Evolutionary conservation across 2,113 vertebrate species (phyloP).

Genomic region (Phalacrocorax carbo): DNA sequence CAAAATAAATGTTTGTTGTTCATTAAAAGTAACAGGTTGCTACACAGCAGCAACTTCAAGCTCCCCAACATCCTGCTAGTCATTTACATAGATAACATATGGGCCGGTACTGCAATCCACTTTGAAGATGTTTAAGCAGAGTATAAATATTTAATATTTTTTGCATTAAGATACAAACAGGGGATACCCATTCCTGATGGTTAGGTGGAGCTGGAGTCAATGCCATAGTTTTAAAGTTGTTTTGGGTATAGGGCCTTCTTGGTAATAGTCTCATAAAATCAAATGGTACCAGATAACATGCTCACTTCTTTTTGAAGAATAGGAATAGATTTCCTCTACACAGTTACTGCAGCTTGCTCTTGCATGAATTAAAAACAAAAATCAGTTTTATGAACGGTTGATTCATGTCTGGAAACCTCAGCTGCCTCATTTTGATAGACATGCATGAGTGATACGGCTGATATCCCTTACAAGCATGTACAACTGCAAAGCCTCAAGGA

Average conservation of each 20-base stretch:
- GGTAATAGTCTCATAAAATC: background rate
- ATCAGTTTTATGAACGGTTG: background rate
- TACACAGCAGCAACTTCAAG: background rate
- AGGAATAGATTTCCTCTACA: background rate
- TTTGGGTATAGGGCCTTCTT: background rate
- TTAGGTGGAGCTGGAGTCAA: background rate
- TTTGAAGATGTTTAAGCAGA: background rate
- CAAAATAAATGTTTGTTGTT: background rate
- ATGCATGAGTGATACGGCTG: conserved; percentile 9
- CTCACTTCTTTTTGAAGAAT: background rate
- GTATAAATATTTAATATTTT: background rate
- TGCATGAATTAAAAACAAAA: background rate
- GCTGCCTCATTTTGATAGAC: conserved; percentile 25
- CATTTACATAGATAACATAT: background rate
- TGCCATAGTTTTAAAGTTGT: background rate
- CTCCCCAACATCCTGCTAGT: background rate
- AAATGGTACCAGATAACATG: background rate
- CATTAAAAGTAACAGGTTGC: background rate
- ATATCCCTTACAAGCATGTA: background rate
- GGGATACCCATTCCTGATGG: background rate
- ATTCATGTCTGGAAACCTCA: conserved; percentile 20
- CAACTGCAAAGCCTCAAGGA: conserved; percentile 43
- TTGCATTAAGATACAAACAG: background rate
- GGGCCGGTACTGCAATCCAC: background rate
- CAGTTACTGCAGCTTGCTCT: background rate